Percentiles rank a stretch among this genome's conserved stretches.
phyloP scores from a whole-genome alignment of 2,797 vertebrate genomes.

The Labeo calbasu region DNA sequence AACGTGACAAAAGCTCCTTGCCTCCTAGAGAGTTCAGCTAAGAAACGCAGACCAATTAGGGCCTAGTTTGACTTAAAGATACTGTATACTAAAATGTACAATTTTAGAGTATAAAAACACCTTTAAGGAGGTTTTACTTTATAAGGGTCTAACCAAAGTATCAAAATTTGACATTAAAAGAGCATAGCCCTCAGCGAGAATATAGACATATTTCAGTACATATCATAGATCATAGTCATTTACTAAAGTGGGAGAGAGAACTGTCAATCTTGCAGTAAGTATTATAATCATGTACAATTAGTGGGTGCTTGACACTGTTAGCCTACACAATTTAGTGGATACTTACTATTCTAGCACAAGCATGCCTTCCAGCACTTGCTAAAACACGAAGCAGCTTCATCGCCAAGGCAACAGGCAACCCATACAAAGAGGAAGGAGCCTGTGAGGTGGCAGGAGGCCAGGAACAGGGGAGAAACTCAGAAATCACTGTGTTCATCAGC shows the following conservation, averaged over 20 bases:
- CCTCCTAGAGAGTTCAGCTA: conserved; percentile 86
- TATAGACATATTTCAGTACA: not conserved
- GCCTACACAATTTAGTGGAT: not conserved
- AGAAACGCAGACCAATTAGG: conserved; percentile 13
- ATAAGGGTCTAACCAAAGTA: not conserved
- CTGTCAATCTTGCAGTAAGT: conserved; percentile 5
- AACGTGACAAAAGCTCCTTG: conserved; percentile 82
- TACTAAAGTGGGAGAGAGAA: not conserved
- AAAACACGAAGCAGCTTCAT: conserved; percentile 93
- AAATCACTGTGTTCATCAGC: conserved; percentile 86
- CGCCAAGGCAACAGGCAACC: conserved; percentile 82
- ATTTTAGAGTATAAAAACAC: not conserved
- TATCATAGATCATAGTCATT: not conserved
- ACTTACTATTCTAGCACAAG: conserved; percentile 89
- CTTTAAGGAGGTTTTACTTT: not conserved
- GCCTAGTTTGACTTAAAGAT: not conserved
- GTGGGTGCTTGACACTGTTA: conserved; percentile 8
- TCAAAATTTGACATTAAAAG: not conserved
- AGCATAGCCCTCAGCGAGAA: not conserved
- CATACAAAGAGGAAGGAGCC: conserved; percentile 77
- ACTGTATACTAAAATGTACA: not conserved
- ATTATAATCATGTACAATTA: conserved; percentile 6
- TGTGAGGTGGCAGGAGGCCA: conserved; percentile 77
- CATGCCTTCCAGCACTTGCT: conserved; percentile 87
- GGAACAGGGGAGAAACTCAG: conserved; percentile 88